Base-by-base conservation (phyloP, 64 coral and sea anemone genomes). In the Pocillopora damicornis region DNA sequence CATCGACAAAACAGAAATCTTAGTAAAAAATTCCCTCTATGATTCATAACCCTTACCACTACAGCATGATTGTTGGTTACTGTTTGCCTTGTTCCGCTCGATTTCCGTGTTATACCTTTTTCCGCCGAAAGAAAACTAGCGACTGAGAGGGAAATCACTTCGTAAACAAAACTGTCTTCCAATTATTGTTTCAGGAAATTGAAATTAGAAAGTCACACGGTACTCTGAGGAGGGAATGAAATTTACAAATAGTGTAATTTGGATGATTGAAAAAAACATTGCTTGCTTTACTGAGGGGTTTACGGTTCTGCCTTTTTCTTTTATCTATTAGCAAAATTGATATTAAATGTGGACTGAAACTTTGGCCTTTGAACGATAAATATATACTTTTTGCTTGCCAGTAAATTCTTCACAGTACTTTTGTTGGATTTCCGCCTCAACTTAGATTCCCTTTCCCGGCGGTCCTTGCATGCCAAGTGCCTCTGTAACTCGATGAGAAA, bases 161-260 rank as follows among this genome's bases (percentile, higher is more conserved):
- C 36, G 63, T 85, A 85, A 85, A 85, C 42, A 85, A 71, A 10
- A 30, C 35, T 63, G 17, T 42, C 64, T 85, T 57, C 67, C n/a
- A 72, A 72, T 42, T 85, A 72, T 85, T 71, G 11, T 22, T 71
- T 57, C 61, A 68, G 81, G 61, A 72, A 72, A 85, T 68, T 85
- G 65, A 66, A 85, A 85, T 85, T 81, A 72, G 65, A 73, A 85
- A 56, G 37, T 85, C 35, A 20, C 38, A 58, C 38, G 57, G 45
- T 35, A 57, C 81, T 71, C 42, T 85, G 37, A 42, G 81, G 81
- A 72, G 81, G 81, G 81, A 72, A 38, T 42, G 30, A 72, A 85
- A 85, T 85, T 85, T 85, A 85, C 81, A 85, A 71, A 85, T 58
- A 85, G 22, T 72, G 37, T 85, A 85, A 85, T 72, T 85, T 73